phyloP scores from a whole-genome alignment of 1,140 invertebrate genomes.

The Myzus persicae region DNA sequence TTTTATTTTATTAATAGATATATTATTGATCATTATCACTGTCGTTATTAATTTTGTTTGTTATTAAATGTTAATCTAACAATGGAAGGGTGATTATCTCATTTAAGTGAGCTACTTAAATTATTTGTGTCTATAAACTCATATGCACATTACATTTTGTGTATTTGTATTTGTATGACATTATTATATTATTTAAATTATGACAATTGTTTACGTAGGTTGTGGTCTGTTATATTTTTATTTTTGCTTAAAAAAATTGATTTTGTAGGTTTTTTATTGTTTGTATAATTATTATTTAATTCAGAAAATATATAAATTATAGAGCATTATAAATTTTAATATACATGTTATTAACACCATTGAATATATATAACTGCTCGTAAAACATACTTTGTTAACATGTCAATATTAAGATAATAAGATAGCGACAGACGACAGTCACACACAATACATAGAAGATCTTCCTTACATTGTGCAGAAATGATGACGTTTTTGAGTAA shows the following conservation, averaged over 20 bases:
- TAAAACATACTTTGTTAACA: slow-evolving; percentile 35
- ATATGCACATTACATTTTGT: neutral
- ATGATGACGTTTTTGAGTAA: neutral
- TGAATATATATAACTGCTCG: neutral
- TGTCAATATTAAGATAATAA: neutral
- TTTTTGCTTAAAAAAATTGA: slow-evolving; percentile 31
- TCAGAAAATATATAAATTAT: slow-evolving; percentile 1
- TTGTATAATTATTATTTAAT: slow-evolving; percentile 24
- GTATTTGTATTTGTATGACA: neutral
- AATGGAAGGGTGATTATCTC: slow-evolving; percentile 2
- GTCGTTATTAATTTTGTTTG: neutral
- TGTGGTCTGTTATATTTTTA: slow-evolving; percentile 48
- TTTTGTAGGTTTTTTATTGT: slow-evolving; percentile 29
- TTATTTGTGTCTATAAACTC: neutral
- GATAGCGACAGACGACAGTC: neutral
- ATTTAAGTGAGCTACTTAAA: slow-evolving; percentile 20
- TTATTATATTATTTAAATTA: slow-evolving; percentile 3
- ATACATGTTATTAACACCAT: slow-evolving; percentile 33
- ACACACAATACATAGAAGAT: neutral
- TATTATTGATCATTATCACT: neutral
- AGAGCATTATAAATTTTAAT: slow-evolving; percentile 27
- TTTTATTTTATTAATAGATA: slow-evolving; percentile 14
- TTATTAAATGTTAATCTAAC: neutral
- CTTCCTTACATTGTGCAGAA: neutral
- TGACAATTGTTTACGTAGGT: slow-evolving; percentile 27